Evolutionary conservation across 2,888 invertebrate genomes (phyloP).

Genomic region (Stenotaenia linearis): DNA sequence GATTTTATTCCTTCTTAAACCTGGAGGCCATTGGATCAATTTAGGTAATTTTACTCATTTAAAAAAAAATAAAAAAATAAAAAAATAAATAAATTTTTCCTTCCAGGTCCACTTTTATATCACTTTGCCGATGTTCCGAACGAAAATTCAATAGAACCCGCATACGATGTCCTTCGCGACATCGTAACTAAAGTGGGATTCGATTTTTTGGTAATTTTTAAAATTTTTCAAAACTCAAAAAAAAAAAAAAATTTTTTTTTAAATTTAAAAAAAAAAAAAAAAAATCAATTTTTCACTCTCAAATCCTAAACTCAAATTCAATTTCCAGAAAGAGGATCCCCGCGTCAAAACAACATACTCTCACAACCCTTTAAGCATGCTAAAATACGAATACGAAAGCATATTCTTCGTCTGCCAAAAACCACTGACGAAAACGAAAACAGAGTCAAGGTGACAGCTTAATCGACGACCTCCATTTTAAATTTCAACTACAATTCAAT

Average conservation of each 20-base stretch:
- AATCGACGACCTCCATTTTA: not conserved
- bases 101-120: constrained; percentile 75
- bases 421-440: constrained; percentile 48
- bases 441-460: not conserved
- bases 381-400: constrained; percentile 85
- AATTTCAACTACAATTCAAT: not conserved
- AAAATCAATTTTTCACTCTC: no score
- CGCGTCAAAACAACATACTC: constrained; percentile 81
- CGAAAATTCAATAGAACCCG: constrained; percentile 87
- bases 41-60: constrained; percentile 50
- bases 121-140: constrained; percentile 74
- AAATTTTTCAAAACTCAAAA: no score
- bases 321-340: constrained; percentile 65
- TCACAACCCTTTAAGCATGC: constrained; percentile 86
- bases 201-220: constrained; percentile 45
- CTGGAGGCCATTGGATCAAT: constrained; percentile 82
- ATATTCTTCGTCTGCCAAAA: constrained; percentile 88
- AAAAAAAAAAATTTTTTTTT: not conserved
- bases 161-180: constrained; percentile 71
- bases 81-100: not conserved
- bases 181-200: constrained; percentile 77
- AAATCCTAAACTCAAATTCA: no score
- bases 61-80: not conserved
- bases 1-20: constrained; percentile 80
- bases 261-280: not conserved